Percentiles rank a stretch among this genome's conserved stretches.
Conservation (phyloP, 2,888 invertebrate genomes). For the Cheilosia pagana region DNA sequence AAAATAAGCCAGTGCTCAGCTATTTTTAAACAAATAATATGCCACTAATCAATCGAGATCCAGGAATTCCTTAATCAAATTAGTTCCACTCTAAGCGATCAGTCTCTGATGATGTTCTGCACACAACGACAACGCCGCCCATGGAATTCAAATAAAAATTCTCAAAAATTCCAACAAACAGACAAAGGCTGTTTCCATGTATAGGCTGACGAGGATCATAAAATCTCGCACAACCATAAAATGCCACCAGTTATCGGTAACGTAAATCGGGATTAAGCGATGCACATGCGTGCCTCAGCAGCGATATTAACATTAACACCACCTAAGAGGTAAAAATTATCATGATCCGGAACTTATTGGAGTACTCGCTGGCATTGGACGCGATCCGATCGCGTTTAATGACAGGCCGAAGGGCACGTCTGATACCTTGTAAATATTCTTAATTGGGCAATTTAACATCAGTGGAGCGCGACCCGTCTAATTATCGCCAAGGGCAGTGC, state of each 20-base stretch:
- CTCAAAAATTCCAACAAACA: slow-evolving; percentile 42
- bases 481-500: slow-evolving; percentile 43
- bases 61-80: slow-evolving; percentile 68
- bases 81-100: slow-evolving; percentile 43
- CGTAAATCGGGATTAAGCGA: slow-evolving; percentile 51
- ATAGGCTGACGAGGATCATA: slow-evolving; percentile 41
- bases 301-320: not conserved
- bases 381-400: slow-evolving; percentile 47
- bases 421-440: slow-evolving; percentile 81
- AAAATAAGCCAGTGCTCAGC: slow-evolving; percentile 65
- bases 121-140: not conserved
- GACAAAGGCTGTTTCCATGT: slow-evolving; percentile 1
- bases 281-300: slow-evolving; percentile 33
- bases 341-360: slow-evolving; percentile 66
- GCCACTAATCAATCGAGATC: slow-evolving; percentile 65
- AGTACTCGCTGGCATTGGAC: slow-evolving; percentile 24
- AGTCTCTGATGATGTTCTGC: slow-evolving; percentile 9
- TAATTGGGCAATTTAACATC: slow-evolving; percentile 83
- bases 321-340: slow-evolving; percentile 62
- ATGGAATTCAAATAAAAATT: slow-evolving; percentile 67
- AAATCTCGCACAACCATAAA: slow-evolving; percentile 67
- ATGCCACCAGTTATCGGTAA: slow-evolving; percentile 68
- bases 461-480: slow-evolving; percentile 81
- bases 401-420: slow-evolving; percentile 72
- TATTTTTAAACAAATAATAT: slow-evolving; percentile 74